phyloP scores from a whole-genome alignment of 2,113 vertebrate species.

The Grammomys surdaster region DNA sequence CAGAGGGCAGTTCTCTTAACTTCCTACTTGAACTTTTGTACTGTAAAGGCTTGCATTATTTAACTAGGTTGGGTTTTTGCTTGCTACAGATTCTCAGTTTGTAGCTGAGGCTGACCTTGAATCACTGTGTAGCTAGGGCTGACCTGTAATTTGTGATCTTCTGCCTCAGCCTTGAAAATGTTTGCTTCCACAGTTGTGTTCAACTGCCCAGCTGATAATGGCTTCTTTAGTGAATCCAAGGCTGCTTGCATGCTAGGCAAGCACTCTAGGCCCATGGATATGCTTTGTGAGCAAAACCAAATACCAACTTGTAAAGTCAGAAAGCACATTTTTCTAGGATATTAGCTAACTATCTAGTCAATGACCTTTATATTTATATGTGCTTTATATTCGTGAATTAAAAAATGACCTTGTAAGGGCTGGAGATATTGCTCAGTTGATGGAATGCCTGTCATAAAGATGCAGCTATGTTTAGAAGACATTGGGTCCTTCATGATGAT shows the following conservation, averaged over 20 bases:
- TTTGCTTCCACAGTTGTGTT: no score
- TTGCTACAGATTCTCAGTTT: background rate
- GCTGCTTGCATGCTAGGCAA: background rate
- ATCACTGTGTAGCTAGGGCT: no score
- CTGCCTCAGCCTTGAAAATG: no score
- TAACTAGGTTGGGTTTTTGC: background rate
- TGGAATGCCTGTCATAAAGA: no score
- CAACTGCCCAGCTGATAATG: no score
- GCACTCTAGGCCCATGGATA: background rate
- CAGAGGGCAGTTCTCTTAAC: background rate
- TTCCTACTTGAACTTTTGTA: background rate
- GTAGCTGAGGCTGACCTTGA: no score
- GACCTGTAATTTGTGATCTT: no score
- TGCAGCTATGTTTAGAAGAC: no score
- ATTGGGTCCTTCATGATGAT: no score
- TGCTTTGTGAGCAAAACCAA: conserved; percentile 53
- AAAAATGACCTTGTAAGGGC: conserved; percentile 7
- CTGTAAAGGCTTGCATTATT: background rate
- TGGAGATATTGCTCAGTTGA: no score
- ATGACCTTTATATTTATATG: background rate
- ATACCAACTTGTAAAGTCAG: conserved; percentile 19
- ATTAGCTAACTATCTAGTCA: background rate
- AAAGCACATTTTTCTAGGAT: background rate
- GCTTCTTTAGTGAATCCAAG: no score
- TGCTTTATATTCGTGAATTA: conserved; percentile 35